Percentiles rank a stretch among this genome's conserved stretches.
These are phyloP conservation scores for Zygaena filipendulae DNA, from an alignment of 2,888 invertebrate species.

Conservation along the genomic window DNA sequence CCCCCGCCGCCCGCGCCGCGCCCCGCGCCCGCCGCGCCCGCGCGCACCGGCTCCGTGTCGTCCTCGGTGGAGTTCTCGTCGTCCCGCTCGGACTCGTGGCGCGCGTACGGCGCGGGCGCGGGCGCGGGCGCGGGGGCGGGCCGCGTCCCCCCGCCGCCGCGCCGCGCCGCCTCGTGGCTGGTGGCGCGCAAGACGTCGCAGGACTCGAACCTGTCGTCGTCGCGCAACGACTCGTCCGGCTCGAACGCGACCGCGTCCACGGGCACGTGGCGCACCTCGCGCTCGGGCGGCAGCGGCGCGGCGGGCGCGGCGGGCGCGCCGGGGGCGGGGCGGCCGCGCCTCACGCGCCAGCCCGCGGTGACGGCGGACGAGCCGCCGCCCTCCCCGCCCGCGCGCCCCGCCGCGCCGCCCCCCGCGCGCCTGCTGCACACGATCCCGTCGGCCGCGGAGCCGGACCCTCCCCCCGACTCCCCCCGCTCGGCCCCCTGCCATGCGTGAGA, in stretches of 20 bases:
- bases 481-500: no score
- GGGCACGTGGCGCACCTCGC: constrained; percentile 88
- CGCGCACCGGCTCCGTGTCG: constrained; percentile 65
- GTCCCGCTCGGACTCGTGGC: constrained; percentile 68
- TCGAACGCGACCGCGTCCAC: constrained; percentile 91
- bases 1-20: constrained; percentile 26
- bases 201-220: constrained; percentile 90
- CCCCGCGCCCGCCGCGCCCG: constrained; percentile 35
- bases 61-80: constrained; percentile 92
- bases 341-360: constrained; percentile 80
- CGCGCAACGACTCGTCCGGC: constrained; percentile 91
- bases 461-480: no score
- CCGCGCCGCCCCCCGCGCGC: constrained; percentile 35
- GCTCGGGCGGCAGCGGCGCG: constrained; percentile 85
- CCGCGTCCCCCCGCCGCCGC: constrained; percentile 83
- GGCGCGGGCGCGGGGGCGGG: constrained; percentile 83
- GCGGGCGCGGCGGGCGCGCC: constrained; percentile 66
- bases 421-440: constrained; percentile 49
- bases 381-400: constrained; percentile 42
- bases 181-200: constrained; percentile 93
- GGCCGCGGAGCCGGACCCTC: constrained; percentile 44
- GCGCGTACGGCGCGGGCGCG: constrained; percentile 85
- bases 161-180: constrained; percentile 88
- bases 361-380: constrained; percentile 79
- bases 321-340: constrained; percentile 65